These are phyloP conservation scores for Rhingia campestris DNA, from an alignment of 2,888 invertebrate genomes.

Conservation along the genomic window DNA sequence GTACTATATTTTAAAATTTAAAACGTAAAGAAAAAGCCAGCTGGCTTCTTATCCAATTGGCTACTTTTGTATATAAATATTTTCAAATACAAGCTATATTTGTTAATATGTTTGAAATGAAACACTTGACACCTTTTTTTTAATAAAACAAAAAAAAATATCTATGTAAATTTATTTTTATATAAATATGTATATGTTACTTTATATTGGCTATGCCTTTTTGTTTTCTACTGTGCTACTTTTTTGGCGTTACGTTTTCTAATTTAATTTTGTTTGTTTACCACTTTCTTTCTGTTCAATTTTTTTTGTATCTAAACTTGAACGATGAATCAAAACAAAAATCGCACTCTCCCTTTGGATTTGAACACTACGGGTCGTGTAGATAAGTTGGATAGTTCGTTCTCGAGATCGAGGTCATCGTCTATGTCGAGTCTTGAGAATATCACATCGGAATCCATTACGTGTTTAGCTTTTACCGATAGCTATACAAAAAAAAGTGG, in stretches of 20 bases:
- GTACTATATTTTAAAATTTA: constrained; percentile 25
- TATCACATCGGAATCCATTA: constrained; percentile 97
- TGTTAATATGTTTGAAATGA: constrained; percentile 72
- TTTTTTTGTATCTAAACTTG: constrained; percentile 61
- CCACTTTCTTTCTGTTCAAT: constrained; percentile 69
- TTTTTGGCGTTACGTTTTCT: constrained; percentile 21
- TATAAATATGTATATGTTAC: constrained; percentile 60
- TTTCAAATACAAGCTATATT: constrained; percentile 67
- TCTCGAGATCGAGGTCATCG: constrained; percentile 97
- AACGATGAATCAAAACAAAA: constrained; percentile 41
- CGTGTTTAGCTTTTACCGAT: constrained; percentile 97
- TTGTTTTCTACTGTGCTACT: constrained; percentile 52
- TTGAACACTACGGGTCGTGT: constrained; percentile 83
- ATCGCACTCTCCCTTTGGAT: constrained; percentile 39
- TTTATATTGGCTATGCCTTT: constrained; percentile 68
- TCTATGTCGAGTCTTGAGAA: constrained; percentile 99
- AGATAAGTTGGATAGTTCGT: constrained; percentile 98
- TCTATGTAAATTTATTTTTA: constrained; percentile 58
- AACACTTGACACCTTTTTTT: constrained; percentile 60
- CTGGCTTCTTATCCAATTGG: constrained; percentile 60
- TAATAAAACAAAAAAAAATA: constrained; percentile 19
- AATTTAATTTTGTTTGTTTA: constrained; percentile 67
- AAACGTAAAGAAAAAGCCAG: constrained; percentile 41
- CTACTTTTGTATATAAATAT: constrained; percentile 69
- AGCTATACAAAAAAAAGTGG: constrained; percentile 97